These are phyloP conservation scores for Nixonia krombeini DNA, from an alignment of 1,140 invertebrate genomes.

Conservation along the genomic window DNA sequence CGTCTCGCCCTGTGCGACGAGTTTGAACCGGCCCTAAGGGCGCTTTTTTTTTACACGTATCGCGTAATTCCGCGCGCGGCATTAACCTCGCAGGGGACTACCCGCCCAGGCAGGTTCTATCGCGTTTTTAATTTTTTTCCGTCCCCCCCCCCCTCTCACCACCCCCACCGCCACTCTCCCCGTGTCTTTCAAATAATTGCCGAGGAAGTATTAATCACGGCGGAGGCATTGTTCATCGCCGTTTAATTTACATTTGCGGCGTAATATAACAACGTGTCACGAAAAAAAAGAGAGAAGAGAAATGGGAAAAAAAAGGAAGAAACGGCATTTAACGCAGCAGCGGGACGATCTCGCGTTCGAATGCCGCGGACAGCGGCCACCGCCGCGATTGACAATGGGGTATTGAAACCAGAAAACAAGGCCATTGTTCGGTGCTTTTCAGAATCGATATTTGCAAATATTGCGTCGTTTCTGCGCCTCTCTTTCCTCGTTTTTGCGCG, in stretches of 20 bases:
- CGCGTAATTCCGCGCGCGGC: constrained; percentile 19
- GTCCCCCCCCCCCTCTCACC: constrained; percentile 12
- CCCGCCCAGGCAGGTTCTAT: constrained; percentile 20
- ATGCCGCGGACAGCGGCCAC: constrained; percentile 47
- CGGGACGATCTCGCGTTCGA: constrained; percentile 31
- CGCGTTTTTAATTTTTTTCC: constrained; percentile 8
- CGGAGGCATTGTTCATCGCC: constrained; percentile 47
- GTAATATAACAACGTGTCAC: constrained; percentile 48
- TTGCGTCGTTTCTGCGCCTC: constrained; percentile 47
- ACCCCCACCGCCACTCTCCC: neutral
- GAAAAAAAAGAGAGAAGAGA: constrained; percentile 41
- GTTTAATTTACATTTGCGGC: constrained; percentile 49
- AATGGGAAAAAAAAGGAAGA: too few species aligned
- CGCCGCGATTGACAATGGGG: constrained; percentile 61
- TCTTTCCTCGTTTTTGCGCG: constrained; percentile 23
- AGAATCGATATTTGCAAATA: constrained; percentile 72
- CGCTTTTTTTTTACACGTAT: constrained; percentile 5
- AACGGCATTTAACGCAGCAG: constrained; percentile 38
- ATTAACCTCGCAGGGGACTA: constrained; percentile 24
- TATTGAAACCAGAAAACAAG: constrained; percentile 71
- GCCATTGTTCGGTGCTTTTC: constrained; percentile 70
- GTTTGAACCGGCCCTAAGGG: too few species aligned
- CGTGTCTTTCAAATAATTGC: constrained; percentile 42
- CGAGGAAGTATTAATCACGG: constrained; percentile 46
- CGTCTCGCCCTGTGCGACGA: too few species aligned